Evolutionary conservation across 2,797 vertebrate species (phyloP).

Genomic region (Alectoris magna): DNA sequence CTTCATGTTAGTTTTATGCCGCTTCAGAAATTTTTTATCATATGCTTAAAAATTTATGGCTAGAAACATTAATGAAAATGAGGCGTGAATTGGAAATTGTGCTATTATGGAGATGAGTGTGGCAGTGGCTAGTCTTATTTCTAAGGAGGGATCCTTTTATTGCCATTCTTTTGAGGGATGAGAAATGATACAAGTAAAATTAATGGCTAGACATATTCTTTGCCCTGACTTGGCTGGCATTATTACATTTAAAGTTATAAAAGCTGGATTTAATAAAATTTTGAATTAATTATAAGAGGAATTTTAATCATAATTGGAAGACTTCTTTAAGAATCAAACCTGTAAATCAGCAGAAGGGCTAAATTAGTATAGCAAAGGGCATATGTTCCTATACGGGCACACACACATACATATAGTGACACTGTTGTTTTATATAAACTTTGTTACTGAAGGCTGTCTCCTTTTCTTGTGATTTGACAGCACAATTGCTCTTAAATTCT

Average conservation of each 20-base stretch:
- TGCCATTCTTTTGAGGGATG: conserved; percentile 73
- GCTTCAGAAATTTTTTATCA: conserved; percentile 90
- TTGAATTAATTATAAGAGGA: conserved; percentile 81
- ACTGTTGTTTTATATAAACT: not conserved
- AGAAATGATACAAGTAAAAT: conserved; percentile 78
- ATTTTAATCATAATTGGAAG: conserved; percentile 76
- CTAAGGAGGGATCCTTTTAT: conserved; percentile 84
- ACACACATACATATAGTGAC: not conserved
- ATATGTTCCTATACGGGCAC: not conserved
- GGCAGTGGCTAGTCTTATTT: conserved; percentile 78
- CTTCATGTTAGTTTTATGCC: conserved; percentile 88
- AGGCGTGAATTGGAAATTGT: conserved; percentile 87
- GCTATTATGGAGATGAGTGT: conserved; percentile 84
- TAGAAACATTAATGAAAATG: conserved; percentile 90
- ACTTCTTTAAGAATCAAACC: conserved; percentile 60
- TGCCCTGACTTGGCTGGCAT: conserved; percentile 42
- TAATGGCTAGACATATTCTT: conserved; percentile 73
- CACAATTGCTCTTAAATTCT: not conserved
- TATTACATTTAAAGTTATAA: conserved; percentile 80
- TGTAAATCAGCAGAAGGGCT: not conserved
- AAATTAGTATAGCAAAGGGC: conserved; percentile 19
- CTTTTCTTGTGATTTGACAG: conserved; percentile 32
- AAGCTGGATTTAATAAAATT: conserved; percentile 82
- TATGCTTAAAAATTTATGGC: conserved; percentile 90
- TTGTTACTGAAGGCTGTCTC: not conserved